Percentiles rank a stretch among this genome's conserved stretches.
These are phyloP conservation scores for Pinctada fucata DNA, from an alignment of 2,888 invertebrate species.

Conservation along the genomic window DNA sequence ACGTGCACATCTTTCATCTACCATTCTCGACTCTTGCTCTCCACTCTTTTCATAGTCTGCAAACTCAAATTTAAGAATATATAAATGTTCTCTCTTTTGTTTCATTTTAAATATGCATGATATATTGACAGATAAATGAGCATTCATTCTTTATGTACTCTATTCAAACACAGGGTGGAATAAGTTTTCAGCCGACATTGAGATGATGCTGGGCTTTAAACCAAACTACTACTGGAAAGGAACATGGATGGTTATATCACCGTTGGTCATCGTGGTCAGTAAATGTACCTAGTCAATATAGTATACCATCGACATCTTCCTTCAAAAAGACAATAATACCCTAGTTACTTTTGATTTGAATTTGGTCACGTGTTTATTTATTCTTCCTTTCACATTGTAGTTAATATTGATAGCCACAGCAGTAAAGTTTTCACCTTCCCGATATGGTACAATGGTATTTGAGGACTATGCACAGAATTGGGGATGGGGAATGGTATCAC, in stretches of 20 bases:
- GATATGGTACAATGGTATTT: slow-evolving; percentile 48
- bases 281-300: no score
- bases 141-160: no score
- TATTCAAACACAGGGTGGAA: slow-evolving; percentile 47
- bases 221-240: slow-evolving; percentile 60
- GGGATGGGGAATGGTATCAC: slow-evolving; percentile 55
- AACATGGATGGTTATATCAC: slow-evolving; percentile 61
- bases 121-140: no score
- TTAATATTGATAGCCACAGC: slow-evolving; percentile 57
- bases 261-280: slow-evolving; percentile 61
- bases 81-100: no score
- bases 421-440: slow-evolving; percentile 51
- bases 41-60: no score
- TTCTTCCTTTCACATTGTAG: slow-evolving; percentile 37
- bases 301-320: no score
- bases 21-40: no score
- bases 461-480: slow-evolving; percentile 52
- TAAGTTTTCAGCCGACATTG: slow-evolving; percentile 59
- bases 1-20: no score
- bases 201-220: slow-evolving; percentile 64
- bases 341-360: not conserved
- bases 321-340: not conserved
- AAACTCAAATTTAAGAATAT: no score
- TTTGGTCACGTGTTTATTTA: no score
- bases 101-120: no score